Conservation (phyloP, 2,888 invertebrate species). For the Sialis lutaria region DNA sequence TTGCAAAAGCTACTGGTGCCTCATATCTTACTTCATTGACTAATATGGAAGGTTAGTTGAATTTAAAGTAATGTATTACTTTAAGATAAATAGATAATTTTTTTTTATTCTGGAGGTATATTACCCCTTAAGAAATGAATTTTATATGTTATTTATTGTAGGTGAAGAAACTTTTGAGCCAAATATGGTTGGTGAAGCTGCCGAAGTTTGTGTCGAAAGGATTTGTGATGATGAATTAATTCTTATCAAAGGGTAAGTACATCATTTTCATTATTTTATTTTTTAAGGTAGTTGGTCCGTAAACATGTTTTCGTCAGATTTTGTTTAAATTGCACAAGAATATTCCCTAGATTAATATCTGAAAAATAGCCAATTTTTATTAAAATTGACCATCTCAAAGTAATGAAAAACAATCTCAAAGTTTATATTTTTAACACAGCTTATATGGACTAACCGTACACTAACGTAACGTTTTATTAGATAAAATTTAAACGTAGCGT, state of each 20-base stretch:
- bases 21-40: constrained; percentile 80
- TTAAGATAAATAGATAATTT: background rate
- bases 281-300: too few relatives aligned
- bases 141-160: constrained; percentile 15
- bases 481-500: too few relatives aligned
- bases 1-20: constrained; percentile 97
- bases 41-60: constrained; percentile 72
- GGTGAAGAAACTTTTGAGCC: constrained; percentile 92
- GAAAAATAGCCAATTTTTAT: too few relatives aligned
- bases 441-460: too few relatives aligned
- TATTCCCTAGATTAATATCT: too few relatives aligned
- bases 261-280: constrained; percentile 10
- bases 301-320: too few relatives aligned
- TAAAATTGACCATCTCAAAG: too few relatives aligned
- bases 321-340: too few relatives aligned
- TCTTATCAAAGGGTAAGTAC: constrained; percentile 72
- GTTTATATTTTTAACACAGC: too few relatives aligned
- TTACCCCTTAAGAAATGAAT: too few relatives aligned
- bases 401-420: too few relatives aligned
- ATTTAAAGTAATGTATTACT: background rate
- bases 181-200: constrained; percentile 84
- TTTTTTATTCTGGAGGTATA: constrained; percentile 1
- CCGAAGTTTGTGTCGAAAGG: constrained; percentile 85
- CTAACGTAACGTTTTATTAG: too few relatives aligned
- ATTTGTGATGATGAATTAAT: constrained; percentile 97